Evolutionary conservation across 2,797 vertebrate species (phyloP), one percentile per base, ranked within the genome.

Genomic region (Pempheris klunzingeri): DNA sequence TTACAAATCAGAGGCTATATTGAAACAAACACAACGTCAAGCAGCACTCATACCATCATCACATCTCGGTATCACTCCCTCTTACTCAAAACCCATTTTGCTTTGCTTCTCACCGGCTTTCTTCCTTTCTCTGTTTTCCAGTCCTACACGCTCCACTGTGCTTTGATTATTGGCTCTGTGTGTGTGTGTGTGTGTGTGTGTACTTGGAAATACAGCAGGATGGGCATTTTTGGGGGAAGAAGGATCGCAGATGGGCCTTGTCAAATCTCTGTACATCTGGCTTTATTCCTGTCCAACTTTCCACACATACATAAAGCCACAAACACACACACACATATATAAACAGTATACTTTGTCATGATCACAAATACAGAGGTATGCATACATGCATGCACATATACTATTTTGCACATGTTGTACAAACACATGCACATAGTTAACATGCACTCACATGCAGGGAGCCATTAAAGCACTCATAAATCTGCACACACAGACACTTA

Each of bases 231-330:
- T 28, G 30, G 77, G 68, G 69, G 41, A 54, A 67, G 73, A 79
- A 71, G 62, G 78, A 88, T 80, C 88, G 88, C 90, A 93, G 90
- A 93, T 93, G 90, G 92, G 84, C 83, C 82, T 87, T 87, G 87
- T 93, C 89, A 90, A 88, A 86, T 89, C 85, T 90, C 77, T 61
- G 77, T 90, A 90, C 88, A 90, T 93, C 92, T 92, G 91, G 85
- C 84, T 87, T 75, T 70, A 59, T 84, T 83, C 71, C 85, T 86
- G 74, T 85, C 84, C 86, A 90, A 85, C 81, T 83, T 72, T 58
- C 11, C 57, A 65, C 72, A 79, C 60, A 55, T 36, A 60, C 30
- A 63, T 1, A 70, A 5, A 65, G 15, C 52, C 28, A 72, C 39
- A 49, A 39, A 78, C 22, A 41, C 20, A 57, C 44, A 60, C 26